Conservation (phyloP, 2,797 vertebrate genomes). For the Malacoraja senta region DNA sequence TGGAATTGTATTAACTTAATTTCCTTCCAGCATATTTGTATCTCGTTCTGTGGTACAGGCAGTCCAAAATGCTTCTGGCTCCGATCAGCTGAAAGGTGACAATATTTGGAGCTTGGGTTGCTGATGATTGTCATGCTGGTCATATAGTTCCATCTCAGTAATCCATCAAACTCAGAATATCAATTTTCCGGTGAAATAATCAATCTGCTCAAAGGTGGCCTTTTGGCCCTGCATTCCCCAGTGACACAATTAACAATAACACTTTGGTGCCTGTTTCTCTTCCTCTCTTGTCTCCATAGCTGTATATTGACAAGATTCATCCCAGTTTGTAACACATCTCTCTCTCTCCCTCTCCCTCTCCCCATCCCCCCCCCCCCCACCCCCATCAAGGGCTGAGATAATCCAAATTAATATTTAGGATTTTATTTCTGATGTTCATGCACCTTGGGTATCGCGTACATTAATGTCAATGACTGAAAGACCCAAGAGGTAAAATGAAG, state of each 20-base stretch:
- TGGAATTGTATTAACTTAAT: constrained; percentile 38
- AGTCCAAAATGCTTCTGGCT: not conserved
- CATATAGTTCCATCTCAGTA: not conserved
- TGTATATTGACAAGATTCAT: not conserved
- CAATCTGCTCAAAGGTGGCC: not conserved
- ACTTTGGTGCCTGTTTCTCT: not conserved
- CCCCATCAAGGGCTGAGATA: not conserved
- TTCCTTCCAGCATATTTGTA: constrained; percentile 36
- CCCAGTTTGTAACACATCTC: no score
- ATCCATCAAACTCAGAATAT: constrained; percentile 15
- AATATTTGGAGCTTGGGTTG: not conserved
- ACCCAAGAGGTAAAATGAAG: not conserved
- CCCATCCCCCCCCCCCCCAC: not conserved
- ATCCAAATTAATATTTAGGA: not conserved
- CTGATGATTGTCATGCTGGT: not conserved
- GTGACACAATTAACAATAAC: constrained; percentile 9
- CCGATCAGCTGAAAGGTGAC: constrained; percentile 6
- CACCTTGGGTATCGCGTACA: not conserved
- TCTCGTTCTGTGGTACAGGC: constrained; percentile 10
- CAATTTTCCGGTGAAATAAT: constrained; percentile 11
- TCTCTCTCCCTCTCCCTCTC: not conserved
- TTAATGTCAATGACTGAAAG: not conserved
- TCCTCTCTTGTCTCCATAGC: not conserved
- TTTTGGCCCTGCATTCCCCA: not conserved
- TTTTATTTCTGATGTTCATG: not conserved